Percentiles rank a stretch among this genome's conserved stretches.
These are phyloP conservation scores for Lepus townsendii DNA, from an alignment of 2,797 vertebrate genomes.

Conservation along the genomic window DNA sequence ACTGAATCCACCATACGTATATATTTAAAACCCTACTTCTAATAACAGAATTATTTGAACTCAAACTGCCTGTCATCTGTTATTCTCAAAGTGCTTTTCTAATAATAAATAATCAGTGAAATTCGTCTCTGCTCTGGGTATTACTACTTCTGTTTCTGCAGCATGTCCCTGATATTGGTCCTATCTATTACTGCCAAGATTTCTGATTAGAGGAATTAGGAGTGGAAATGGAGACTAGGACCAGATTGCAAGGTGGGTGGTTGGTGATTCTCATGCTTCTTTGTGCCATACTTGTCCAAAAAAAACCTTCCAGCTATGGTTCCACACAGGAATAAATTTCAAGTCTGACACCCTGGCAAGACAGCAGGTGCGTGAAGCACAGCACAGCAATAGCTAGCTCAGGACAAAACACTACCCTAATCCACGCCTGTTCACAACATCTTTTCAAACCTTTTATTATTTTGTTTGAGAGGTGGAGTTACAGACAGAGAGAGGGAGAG, in stretches of 20 bases:
- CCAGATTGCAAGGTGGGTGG: conserved; percentile 32
- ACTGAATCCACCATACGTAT: conserved; percentile 38
- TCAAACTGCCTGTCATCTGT: conserved; percentile 54
- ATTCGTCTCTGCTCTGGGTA: conserved; percentile 41
- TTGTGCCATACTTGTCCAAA: neutral
- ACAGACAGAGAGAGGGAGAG: no score
- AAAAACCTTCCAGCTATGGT: neutral
- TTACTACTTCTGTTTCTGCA: conserved; percentile 44
- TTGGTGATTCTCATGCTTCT: neutral
- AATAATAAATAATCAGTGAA: conserved; percentile 67
- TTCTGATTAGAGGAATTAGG: conserved; percentile 53
- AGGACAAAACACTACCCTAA: neutral
- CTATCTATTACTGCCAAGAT: neutral
- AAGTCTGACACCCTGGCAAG: neutral
- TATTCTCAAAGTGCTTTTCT: conserved; percentile 70
- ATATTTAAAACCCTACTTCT: conserved; percentile 61
- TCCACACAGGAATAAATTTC: neutral
- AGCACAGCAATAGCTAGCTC: neutral
- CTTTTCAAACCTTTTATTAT: neutral
- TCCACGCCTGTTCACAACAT: neutral
- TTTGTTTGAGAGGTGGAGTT: no score
- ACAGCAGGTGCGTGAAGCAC: neutral
- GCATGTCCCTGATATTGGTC: neutral
- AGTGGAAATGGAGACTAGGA: neutral
- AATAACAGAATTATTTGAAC: conserved; percentile 69